A percentile compares a stretch with the other conserved stretches of the same genome.
phyloP scores from a whole-genome alignment of 2,888 invertebrate species.

The Blera fallax region DNA sequence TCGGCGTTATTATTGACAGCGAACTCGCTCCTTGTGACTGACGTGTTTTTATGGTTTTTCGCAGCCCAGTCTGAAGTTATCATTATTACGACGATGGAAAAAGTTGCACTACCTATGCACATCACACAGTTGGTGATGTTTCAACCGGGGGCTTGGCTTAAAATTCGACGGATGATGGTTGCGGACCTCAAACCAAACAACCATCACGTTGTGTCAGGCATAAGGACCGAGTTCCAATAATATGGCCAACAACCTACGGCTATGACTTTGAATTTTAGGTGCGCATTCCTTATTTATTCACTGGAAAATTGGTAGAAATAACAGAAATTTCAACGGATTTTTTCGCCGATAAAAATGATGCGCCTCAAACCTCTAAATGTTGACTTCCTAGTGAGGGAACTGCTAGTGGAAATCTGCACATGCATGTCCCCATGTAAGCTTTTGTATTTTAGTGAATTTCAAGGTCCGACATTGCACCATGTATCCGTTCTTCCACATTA shows the following conservation, averaged over 20 bases:
- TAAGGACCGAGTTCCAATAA: neutral
- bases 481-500: no score
- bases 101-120: neutral
- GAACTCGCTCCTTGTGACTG: neutral
- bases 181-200: conserved; percentile 15
- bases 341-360: neutral
- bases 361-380: no score
- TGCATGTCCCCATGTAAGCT: no score
- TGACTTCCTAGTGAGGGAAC: no score
- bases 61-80: conserved; percentile 9
- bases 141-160: conserved; percentile 6
- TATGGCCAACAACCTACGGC: neutral
- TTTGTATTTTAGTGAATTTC: no score
- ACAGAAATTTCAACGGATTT: neutral
- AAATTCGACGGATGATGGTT: conserved; percentile 19
- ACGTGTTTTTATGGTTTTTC: conserved; percentile 38
- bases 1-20: conserved; percentile 9
- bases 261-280: neutral
- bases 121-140: neutral
- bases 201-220: neutral
- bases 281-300: neutral
- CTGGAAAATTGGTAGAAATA: neutral
- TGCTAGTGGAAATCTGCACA: no score
- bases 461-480: no score
- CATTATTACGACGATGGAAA: neutral